Base-by-base conservation (phyloP, 2,888 invertebrate genomes). In the Tortricodes alternella region DNA sequence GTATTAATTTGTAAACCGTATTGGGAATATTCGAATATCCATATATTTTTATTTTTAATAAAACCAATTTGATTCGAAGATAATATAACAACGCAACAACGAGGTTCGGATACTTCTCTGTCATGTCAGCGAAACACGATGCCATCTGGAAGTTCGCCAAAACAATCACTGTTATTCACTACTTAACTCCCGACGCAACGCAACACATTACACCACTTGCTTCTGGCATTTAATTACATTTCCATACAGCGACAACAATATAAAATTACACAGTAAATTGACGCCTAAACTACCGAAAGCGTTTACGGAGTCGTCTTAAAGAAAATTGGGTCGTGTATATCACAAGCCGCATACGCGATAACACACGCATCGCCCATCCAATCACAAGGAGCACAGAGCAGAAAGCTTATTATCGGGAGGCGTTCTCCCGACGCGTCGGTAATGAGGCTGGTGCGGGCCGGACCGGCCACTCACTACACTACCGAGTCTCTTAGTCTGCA, bases 131-230 rank as follows among this genome's bases (percentile, higher is more conserved):
- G 72, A 74, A 82, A 82, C 76, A 75, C 80, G 77, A 76, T 81
- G 84, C 86, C 83, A 83, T 83, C 87, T 89, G 89, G 89, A 80
- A 71, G 76, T 65, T 74, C 74, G 89, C 89, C 89, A 89, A 89
- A 83, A 86, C 87, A 89, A 88, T 88, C 86, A 87, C 83, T 82
- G 83, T 85, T 87, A 86, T 85, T 83, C 85, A 83, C 81, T 83
- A 85, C 79, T 84, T 85, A 87, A 71, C 74, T 73, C 67, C 64
- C 63, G n/a, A n/a, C n/a, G n/a, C 35, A 43, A 53, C 35, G 29
- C 52, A 43, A 32, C 44, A 34, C 57, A 61, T 49, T 53, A 61
- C 52, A 53, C 24, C 29, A 34, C 29, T 48, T 32, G 29, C 15
- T 29, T 9, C 43, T 16, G 34, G 21, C 11, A 68, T 68, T 70